Evolutionary conservation across 2,113 vertebrate species (phyloP).

Genomic region (Acanthochromis polyacanthus): DNA sequence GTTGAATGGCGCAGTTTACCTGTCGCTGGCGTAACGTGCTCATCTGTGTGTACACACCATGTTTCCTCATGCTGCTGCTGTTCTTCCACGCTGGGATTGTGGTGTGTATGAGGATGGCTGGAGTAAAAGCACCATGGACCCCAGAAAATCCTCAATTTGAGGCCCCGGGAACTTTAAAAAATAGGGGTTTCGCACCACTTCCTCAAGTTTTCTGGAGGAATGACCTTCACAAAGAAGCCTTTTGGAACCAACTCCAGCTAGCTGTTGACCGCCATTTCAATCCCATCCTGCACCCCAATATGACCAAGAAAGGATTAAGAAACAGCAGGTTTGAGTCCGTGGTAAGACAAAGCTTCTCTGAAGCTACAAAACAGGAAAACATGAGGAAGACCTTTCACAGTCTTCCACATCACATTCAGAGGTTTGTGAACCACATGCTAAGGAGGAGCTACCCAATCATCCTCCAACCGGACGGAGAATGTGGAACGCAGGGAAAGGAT

Average conservation of each 20-base stretch:
- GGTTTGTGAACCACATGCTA: constrained; percentile 78
- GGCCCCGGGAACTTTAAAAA: constrained; percentile 30
- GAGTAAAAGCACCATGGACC: rapidly evolving
- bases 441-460: constrained; percentile 74
- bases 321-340: background rate
- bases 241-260: constrained; percentile 81
- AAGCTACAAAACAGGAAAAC: background rate
- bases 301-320: rapidly evolving
- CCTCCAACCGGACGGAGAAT: constrained; percentile 63
- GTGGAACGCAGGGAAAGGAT: constrained; percentile 47
- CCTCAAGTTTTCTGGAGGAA: constrained; percentile 74
- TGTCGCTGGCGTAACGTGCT: constrained; percentile 44
- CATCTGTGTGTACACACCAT: constrained; percentile 65
- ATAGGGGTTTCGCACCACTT: background rate
- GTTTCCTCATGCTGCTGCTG: constrained; percentile 62
- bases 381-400: background rate
- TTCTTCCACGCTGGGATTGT: constrained; percentile 17
- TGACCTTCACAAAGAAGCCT: background rate
- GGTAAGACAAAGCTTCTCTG: constrained; percentile 15
- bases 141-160: constrained; percentile 12
- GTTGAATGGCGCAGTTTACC: constrained; percentile 60
- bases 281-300: constrained; percentile 55
- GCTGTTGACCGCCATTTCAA: constrained; percentile 68
- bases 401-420: constrained; percentile 55
- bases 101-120: constrained; percentile 23